A percentile compares a stretch with the other conserved stretches of the same genome.
phyloP scores from a whole-genome alignment of 2,888 invertebrate species.

The Drosophila nigricruria region DNA sequence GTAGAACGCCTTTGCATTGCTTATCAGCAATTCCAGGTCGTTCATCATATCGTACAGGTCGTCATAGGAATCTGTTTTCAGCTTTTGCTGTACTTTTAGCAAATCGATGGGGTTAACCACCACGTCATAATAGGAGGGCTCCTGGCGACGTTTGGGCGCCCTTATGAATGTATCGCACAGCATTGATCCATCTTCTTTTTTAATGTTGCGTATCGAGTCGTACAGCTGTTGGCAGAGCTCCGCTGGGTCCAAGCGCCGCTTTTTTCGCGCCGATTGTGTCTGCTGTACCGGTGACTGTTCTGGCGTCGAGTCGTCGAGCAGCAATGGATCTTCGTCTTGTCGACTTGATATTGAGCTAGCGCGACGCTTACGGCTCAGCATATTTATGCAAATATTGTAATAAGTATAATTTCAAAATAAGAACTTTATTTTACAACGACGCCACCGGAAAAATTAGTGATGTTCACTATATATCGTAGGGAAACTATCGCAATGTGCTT shows the following conservation, averaged over 20 bases:
- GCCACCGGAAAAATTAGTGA: constrained; percentile 56
- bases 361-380: constrained; percentile 92
- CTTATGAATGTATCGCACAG: constrained; percentile 97
- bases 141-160: constrained; percentile 96
- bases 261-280: constrained; percentile 74
- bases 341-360: constrained; percentile 94
- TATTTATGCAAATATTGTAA: constrained; percentile 43
- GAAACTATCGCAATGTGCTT: neutral
- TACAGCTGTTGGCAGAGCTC: constrained; percentile 96
- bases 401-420: constrained; percentile 19
- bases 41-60: constrained; percentile 95
- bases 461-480: constrained; percentile 16
- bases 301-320: constrained; percentile 88
- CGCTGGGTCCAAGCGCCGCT: constrained; percentile 86
- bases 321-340: constrained; percentile 88
- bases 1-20: constrained; percentile 98
- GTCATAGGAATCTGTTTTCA: constrained; percentile 98
- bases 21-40: constrained; percentile 96
- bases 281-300: constrained; percentile 84
- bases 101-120: constrained; percentile 98
- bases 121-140: constrained; percentile 95
- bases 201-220: constrained; percentile 95
- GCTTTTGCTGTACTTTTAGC: constrained; percentile 95
- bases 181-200: constrained; percentile 95
- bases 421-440: constrained; percentile 46